These are phyloP conservation scores for Lithophane ornitopus DNA, from an alignment of 2,888 invertebrate genomes.

Conservation along the genomic window DNA sequence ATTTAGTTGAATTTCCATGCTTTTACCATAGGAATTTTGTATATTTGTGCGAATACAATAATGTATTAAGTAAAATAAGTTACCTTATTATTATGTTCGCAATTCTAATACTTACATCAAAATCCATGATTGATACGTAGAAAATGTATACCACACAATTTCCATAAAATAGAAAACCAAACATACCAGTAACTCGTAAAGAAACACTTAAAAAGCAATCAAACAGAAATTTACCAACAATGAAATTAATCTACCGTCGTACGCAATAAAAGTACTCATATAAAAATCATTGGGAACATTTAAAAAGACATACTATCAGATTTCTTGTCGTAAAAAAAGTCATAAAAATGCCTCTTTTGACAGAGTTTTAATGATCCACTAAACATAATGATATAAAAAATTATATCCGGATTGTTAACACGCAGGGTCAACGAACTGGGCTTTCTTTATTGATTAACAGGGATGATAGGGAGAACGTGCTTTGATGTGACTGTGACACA, in stretches of 20 bases:
- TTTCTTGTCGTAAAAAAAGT: constrained; percentile 85
- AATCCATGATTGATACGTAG: background rate
- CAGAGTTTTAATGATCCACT: constrained; percentile 83
- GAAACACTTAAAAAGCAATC: constrained; percentile 64
- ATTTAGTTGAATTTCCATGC: background rate
- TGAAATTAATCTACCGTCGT: constrained; percentile 81
- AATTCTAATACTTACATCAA: background rate
- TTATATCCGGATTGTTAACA: constrained; percentile 74
- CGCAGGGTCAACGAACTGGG: constrained; percentile 55
- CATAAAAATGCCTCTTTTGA: constrained; percentile 76
- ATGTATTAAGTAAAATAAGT: background rate
- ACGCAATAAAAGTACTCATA: constrained; percentile 69
- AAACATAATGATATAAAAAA: constrained; percentile 76
- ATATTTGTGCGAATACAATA: background rate
- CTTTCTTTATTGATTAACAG: constrained; percentile 12
- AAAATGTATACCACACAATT: background rate
- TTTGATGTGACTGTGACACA: background rate
- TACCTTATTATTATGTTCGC: background rate
- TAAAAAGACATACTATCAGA: constrained; percentile 86
- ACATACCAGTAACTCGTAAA: constrained; percentile 49
- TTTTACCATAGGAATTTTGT: background rate
- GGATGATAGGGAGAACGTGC: background rate
- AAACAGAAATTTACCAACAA: constrained; percentile 72
- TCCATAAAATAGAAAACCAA: constrained; percentile 40
- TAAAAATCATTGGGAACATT: constrained; percentile 80